Percentiles rank a stretch among this genome's conserved stretches.
phyloP scores from a whole-genome alignment of 2,797 vertebrate genomes.

The Anguilla pacifica region DNA sequence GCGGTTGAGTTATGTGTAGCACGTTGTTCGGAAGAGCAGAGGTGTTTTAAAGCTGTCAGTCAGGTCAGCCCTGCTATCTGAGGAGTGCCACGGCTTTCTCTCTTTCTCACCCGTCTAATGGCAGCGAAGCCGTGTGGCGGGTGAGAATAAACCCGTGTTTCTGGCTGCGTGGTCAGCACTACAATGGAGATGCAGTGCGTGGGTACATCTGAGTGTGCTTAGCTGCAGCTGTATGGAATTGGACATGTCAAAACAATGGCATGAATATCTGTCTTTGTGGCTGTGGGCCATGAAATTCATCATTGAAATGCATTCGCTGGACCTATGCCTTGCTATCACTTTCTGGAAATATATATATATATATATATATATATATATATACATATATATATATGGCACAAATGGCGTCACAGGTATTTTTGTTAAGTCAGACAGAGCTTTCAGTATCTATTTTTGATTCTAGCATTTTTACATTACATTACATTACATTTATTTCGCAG shows the following conservation, averaged over 20 bases:
- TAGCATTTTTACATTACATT: too few relatives aligned
- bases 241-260: background rate
- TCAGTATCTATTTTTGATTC: too few relatives aligned
- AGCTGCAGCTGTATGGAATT: background rate
- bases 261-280: background rate
- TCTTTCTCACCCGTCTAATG: background rate
- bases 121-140: background rate
- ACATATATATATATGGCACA: background rate
- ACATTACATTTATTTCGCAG: too few relatives aligned
- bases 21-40: background rate
- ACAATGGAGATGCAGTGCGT: background rate
- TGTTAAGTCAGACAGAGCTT: too few relatives aligned
- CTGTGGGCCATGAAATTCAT: background rate
- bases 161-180: background rate
- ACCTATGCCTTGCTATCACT: background rate
- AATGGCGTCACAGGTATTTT: too few relatives aligned
- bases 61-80: constrained; percentile 24
- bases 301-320: background rate
- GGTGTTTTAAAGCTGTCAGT: constrained; percentile 24
- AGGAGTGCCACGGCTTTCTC: constrained; percentile 20
- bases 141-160: background rate
- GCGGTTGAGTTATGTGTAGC: constrained; percentile 19
- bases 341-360: background rate
- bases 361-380: background rate
- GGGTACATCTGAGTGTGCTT: background rate